These are phyloP conservation scores for Chelidonichthys spinosus DNA, from an alignment of 2,797 vertebrate species.

Conservation along the genomic window DNA sequence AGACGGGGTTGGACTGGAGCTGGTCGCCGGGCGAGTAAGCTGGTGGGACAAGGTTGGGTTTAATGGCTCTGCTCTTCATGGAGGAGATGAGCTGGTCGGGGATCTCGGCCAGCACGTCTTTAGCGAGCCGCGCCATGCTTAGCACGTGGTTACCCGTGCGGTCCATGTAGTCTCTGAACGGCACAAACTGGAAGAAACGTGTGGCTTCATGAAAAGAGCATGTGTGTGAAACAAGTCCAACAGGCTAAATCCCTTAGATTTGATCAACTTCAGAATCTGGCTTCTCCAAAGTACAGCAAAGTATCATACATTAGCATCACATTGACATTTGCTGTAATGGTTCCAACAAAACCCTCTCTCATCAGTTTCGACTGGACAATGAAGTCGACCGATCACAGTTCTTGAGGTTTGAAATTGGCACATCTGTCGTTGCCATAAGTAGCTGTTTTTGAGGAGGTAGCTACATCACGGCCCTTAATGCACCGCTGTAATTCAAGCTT, in stretches of 20 bases:
- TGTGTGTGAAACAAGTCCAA: not conserved
- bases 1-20: conserved; percentile 84
- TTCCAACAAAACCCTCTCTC: too few relatives aligned
- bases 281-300: not conserved
- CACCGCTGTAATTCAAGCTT: not conserved
- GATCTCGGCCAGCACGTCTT: conserved; percentile 96
- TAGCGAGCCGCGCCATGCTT: conserved; percentile 96
- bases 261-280: not conserved
- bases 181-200: conserved; percentile 88
- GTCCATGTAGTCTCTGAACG: conserved; percentile 95
- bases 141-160: conserved; percentile 92
- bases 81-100: conserved; percentile 97
- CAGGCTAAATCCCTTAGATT: not conserved
- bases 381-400: not conserved
- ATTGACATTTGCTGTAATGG: not conserved
- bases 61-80: conserved; percentile 95
- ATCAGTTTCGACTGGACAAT: too few relatives aligned
- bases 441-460: not conserved
- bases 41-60: conserved; percentile 83
- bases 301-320: not conserved
- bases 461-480: not conserved
- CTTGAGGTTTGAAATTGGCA: not conserved
- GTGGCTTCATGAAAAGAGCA: conserved; percentile 2
- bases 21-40: conserved; percentile 70
- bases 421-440: not conserved